A percentile compares a stretch with the other conserved stretches of the same genome.
phyloP scores from a whole-genome alignment of 2,797 vertebrate genomes.

The Microctenopoma lineatum region DNA sequence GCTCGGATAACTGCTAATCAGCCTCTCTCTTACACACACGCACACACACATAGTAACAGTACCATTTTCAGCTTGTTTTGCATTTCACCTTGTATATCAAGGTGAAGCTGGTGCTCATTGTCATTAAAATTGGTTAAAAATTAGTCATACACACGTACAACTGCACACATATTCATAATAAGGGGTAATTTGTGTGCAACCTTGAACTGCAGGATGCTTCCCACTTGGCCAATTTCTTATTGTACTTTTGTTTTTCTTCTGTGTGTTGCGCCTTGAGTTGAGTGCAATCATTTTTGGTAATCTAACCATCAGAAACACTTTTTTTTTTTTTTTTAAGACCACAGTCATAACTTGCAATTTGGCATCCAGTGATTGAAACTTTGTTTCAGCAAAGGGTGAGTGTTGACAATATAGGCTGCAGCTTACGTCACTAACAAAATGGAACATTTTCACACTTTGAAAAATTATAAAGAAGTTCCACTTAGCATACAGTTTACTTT shows the following conservation, averaged over 20 bases:
- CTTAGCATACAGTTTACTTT: conserved; percentile 14
- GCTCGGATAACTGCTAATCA: conserved; percentile 76
- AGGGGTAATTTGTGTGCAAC: conserved; percentile 14
- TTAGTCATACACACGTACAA: conserved; percentile 18
- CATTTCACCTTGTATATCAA: conserved; percentile 64
- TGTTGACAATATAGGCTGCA: conserved; percentile 1
- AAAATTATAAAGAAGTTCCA: conserved; percentile 29
- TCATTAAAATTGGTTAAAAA: conserved; percentile 71
- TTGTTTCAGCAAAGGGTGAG: background rate
- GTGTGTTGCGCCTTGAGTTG: background rate
- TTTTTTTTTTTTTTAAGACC: conserved; percentile 8
- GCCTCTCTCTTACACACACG: conserved; percentile 37
- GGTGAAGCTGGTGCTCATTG: conserved; percentile 68
- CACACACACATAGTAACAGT: conserved; percentile 22
- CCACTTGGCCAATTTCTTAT: background rate
- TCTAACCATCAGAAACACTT: conserved; percentile 15
- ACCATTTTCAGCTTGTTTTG: conserved; percentile 38
- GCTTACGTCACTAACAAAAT: conserved; percentile 31
- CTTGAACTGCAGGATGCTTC: conserved; percentile 14
- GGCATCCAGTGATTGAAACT: background rate
- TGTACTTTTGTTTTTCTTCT: conserved; percentile 6
- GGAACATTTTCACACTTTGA: conserved; percentile 9
- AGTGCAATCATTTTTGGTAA: conserved; percentile 3
- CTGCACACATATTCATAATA: background rate
- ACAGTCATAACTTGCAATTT: conserved; percentile 15